These are phyloP conservation scores for Blastobasis lacticolella DNA, from an alignment of 2,888 invertebrate species.

Conservation along the genomic window DNA sequence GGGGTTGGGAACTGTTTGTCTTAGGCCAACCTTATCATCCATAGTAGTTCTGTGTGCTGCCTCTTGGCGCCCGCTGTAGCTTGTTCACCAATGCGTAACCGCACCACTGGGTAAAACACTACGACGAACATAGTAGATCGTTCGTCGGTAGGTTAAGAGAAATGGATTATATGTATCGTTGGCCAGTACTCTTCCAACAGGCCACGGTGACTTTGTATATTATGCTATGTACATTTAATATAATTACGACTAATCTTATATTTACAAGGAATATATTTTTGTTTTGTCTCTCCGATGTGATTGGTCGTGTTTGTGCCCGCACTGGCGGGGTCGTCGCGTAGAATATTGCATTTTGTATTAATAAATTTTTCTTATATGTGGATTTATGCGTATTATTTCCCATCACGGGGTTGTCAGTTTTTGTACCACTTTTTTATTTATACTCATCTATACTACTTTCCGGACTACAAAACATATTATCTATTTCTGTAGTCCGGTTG, in stretches of 20 bases:
- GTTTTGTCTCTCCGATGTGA: slow-evolving; percentile 25
- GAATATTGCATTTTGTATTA: slow-evolving; percentile 66
- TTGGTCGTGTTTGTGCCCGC: slow-evolving; percentile 24
- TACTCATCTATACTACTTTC: too few relatives aligned
- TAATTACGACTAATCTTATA: slow-evolving; percentile 38
- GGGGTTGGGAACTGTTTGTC: too few relatives aligned
- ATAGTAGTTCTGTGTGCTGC: too few relatives aligned
- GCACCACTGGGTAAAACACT: too few relatives aligned
- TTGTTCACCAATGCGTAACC: too few relatives aligned
- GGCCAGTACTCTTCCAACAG: slow-evolving; percentile 4
- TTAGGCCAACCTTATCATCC: too few relatives aligned
- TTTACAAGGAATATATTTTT: slow-evolving; percentile 34
- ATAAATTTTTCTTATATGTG: slow-evolving; percentile 71
- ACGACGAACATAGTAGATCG: too few relatives aligned
- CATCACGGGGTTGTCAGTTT: too few relatives aligned
- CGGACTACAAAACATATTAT: too few relatives aligned
- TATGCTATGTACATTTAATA: slow-evolving; percentile 8
- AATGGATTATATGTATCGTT: neutral
- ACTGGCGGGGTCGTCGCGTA: slow-evolving; percentile 33
- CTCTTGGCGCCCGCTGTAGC: too few relatives aligned
- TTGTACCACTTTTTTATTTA: too few relatives aligned
- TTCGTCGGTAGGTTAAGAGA: neutral
- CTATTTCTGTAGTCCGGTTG: too few relatives aligned
- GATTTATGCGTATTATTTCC: slow-evolving; percentile 27
- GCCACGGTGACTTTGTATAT: slow-evolving; percentile 2